Evolutionary conservation across 1,140 invertebrate genomes (phyloP).

Genomic region (Chelonus insularis): DNA sequence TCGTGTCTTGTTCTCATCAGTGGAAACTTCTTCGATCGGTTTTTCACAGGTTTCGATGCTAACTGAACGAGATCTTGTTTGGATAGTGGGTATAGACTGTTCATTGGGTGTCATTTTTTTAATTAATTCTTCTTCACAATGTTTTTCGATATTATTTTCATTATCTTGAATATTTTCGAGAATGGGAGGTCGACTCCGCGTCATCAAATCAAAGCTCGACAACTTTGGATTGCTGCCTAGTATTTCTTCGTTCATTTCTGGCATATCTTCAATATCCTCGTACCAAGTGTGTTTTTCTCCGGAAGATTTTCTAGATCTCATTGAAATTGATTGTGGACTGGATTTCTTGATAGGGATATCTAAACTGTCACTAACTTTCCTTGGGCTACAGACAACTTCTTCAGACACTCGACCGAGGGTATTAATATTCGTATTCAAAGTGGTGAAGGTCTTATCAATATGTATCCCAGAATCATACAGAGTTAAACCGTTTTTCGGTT

Average conservation of each 20-base stretch:
- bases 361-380: constrained; percentile 43
- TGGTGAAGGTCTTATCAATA: constrained; percentile 35
- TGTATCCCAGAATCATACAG: constrained; percentile 40
- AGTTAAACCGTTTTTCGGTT: constrained; percentile 19
- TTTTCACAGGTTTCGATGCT: constrained; percentile 25
- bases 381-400: constrained; percentile 29
- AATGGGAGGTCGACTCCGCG: constrained; percentile 23
- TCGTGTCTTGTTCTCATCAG: constrained; percentile 27
- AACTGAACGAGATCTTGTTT: constrained; percentile 7
- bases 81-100: background rate
- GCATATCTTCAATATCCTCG: constrained; percentile 34
- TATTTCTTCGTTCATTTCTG: constrained; percentile 31
- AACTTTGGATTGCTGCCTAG: constrained; percentile 41
- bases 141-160: constrained; percentile 5
- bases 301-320: constrained; percentile 34
- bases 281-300: constrained; percentile 38
- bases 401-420: constrained; percentile 3
- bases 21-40: constrained; percentile 16
- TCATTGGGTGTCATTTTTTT: constrained; percentile 11
- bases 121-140: constrained; percentile 24
- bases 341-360: constrained; percentile 42
- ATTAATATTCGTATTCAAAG: background rate
- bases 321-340: constrained; percentile 29
- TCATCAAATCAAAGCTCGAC: constrained; percentile 39
- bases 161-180: background rate